Conservation (phyloP, 2,797 vertebrate genomes). For the Danio tinwini region DNA sequence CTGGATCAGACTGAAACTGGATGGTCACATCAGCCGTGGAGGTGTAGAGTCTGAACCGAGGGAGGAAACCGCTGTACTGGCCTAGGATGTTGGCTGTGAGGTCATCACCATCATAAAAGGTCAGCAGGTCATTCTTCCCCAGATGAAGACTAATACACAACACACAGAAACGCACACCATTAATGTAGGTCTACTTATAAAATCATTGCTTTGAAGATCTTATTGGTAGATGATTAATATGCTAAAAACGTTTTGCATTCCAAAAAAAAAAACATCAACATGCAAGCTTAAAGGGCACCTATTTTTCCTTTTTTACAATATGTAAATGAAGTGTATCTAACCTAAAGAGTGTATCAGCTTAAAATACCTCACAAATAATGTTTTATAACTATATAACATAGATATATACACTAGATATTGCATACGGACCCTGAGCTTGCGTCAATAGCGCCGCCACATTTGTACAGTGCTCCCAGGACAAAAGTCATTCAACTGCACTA, state of each 20-base stretch:
- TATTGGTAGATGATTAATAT: background rate
- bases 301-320: no score
- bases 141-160: constrained; percentile 80
- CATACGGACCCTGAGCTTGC: no score
- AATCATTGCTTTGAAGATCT: background rate
- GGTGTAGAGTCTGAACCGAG: constrained; percentile 91
- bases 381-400: no score
- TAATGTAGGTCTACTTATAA: background rate
- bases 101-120: constrained; percentile 96
- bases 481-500: no score
- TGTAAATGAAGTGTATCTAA: no score
- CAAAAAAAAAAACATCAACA: background rate
- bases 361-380: no score
- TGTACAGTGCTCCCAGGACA: no score
- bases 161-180: background rate
- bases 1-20: constrained; percentile 96
- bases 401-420: no score
- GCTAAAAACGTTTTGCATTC: background rate
- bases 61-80: constrained; percentile 87
- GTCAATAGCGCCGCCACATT: no score
- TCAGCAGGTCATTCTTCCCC: constrained; percentile 89
- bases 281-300: no score
- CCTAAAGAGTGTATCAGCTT: no score
- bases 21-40: constrained; percentile 93
- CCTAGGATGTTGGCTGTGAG: constrained; percentile 93